These are phyloP conservation scores for Leucoraja erinaceus DNA, from an alignment of 2,113 vertebrate genomes.

Conservation along the genomic window DNA sequence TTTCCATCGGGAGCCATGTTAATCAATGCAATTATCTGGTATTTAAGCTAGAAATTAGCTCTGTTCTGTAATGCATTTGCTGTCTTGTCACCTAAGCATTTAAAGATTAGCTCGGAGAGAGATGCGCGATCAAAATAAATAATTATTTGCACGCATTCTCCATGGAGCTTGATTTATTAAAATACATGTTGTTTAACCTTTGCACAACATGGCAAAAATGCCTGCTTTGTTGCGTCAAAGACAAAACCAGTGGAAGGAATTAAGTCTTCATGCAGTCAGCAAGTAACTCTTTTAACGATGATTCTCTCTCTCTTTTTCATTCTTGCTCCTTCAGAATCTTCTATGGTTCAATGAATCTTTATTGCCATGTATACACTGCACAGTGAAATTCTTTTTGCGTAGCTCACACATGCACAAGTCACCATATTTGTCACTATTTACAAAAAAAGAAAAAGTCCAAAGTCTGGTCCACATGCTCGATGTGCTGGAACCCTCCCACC, in stretches of 20 bases:
- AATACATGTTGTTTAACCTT: not conserved
- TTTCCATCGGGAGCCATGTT: not conserved
- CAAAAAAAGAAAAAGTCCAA: too few species aligned
- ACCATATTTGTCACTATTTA: too few species aligned
- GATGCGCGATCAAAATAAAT: not conserved
- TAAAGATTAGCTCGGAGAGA: not conserved
- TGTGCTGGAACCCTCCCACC: too few species aligned
- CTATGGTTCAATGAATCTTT: too few species aligned
- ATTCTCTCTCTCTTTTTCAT: not conserved
- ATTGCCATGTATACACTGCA: too few species aligned
- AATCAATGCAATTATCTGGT: not conserved
- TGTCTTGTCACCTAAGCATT: not conserved
- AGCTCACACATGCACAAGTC: too few species aligned
- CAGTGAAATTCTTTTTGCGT: too few species aligned
- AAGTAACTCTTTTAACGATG: not conserved
- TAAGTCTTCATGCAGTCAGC: not conserved
- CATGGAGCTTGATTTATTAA: not conserved
- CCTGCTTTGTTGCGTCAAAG: not conserved
- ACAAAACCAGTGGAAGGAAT: not conserved
- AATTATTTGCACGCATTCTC: not conserved
- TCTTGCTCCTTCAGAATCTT: too few species aligned
- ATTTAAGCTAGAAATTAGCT: not conserved
- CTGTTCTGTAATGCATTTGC: not conserved
- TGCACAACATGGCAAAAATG: not conserved
- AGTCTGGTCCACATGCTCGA: too few species aligned